Percentiles rank a stretch among this genome's conserved stretches.
Conservation (phyloP, 1,140 invertebrate genomes). For the Rhagoletis pomonella region DNA sequence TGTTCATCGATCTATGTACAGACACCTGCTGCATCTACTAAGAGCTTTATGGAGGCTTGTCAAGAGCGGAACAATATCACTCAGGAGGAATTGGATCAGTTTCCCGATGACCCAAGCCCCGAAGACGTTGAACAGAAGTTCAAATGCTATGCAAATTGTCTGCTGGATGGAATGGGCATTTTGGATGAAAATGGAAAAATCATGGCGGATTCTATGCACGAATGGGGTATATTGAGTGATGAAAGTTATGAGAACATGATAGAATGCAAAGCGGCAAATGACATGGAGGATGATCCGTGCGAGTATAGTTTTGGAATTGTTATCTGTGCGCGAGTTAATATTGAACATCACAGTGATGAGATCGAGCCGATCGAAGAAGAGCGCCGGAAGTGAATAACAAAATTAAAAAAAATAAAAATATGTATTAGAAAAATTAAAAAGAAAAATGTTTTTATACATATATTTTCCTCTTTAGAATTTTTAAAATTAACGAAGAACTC, state of each 20-base stretch:
- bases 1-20: neutral
- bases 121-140: slow-evolving; percentile 10
- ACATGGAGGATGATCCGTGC: slow-evolving; percentile 48
- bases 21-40: neutral
- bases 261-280: slow-evolving; percentile 46
- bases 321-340: neutral
- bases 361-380: neutral
- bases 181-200: slow-evolving; percentile 35
- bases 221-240: slow-evolving; percentile 5
- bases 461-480: no score
- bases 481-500: no score
- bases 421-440: no score
- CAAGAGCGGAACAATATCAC: slow-evolving; percentile 17
- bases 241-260: neutral
- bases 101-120: neutral
- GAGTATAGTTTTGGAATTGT: slow-evolving; percentile 52
- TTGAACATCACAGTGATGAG: no score
- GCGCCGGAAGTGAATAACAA: neutral
- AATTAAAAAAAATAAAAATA: no score
- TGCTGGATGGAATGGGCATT: slow-evolving; percentile 7
- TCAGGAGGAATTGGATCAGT: slow-evolving; percentile 1
- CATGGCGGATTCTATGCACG: neutral
- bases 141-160: slow-evolving; percentile 52
- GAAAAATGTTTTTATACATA: no score
- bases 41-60: neutral